Conservation (phyloP, 2,797 vertebrate species). For the Luscinia megarhynchos region DNA sequence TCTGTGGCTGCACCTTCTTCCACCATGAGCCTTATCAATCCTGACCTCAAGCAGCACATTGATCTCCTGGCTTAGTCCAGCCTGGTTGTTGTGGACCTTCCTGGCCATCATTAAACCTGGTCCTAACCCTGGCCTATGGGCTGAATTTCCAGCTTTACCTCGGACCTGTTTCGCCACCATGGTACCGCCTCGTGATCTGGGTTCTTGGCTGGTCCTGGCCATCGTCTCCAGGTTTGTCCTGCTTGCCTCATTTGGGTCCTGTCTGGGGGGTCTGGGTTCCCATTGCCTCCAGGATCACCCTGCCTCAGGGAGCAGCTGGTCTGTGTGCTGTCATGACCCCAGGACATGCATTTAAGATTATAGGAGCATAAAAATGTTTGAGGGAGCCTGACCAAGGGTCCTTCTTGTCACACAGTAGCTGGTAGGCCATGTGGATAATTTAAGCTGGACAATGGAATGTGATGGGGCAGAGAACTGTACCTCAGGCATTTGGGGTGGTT, state of each 20-base stretch:
- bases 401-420: not conserved
- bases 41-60: not conserved
- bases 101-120: accelerated
- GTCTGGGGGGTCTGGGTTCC: not conserved
- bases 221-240: not conserved
- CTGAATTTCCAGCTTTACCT: not conserved
- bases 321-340: accelerated
- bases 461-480: not conserved
- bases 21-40: accelerated
- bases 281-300: not conserved
- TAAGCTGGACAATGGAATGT: not conserved
- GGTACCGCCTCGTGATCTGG: not conserved
- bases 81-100: not conserved
- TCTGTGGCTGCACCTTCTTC: accelerated
- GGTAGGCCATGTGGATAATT: not conserved
- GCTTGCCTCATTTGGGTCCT: not conserved
- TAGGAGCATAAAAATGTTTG: not conserved
- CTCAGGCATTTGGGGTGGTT: not conserved
- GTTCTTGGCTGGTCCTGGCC: not conserved
- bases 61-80: not conserved
- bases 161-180: accelerated
- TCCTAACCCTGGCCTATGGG: not conserved
- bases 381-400: not conserved
- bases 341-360: not conserved
- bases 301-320: not conserved